These are phyloP conservation scores for Numenius phaeopus DNA, from an alignment of 2,797 vertebrate genomes.

Conservation along the genomic window DNA sequence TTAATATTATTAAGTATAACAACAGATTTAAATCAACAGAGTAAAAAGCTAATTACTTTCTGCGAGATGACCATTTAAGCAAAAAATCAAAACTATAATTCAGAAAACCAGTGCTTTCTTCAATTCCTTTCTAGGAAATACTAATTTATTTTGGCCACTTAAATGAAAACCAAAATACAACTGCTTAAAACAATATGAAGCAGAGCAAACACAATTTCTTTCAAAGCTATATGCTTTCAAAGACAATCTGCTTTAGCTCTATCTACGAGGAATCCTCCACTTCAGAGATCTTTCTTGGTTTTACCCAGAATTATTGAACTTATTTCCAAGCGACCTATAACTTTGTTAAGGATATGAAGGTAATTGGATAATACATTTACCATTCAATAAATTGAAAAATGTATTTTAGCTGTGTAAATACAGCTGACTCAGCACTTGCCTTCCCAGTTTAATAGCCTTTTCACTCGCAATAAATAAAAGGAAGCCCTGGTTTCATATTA, in stretches of 20 bases:
- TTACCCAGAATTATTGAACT: neutral
- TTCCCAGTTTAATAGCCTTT: constrained; percentile 29
- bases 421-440: constrained; percentile 57
- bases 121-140: neutral
- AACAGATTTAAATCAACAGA: neutral
- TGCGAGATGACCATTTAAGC: neutral
- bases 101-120: neutral
- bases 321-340: constrained; percentile 47
- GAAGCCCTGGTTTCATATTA: constrained; percentile 28
- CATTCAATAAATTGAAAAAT: constrained; percentile 57
- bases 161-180: neutral
- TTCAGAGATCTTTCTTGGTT: neutral
- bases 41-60: neutral
- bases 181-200: neutral
- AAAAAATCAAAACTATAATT: neutral
- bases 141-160: neutral
- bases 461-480: constrained; percentile 19
- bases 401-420: constrained; percentile 23
- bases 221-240: neutral
- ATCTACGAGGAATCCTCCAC: neutral
- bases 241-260: neutral
- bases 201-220: neutral
- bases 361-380: constrained; percentile 62
- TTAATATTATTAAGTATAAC: neutral
- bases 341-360: constrained; percentile 56